Conservation (phyloP, 2,888 invertebrate genomes). For the Coelopa pilipes region DNA sequence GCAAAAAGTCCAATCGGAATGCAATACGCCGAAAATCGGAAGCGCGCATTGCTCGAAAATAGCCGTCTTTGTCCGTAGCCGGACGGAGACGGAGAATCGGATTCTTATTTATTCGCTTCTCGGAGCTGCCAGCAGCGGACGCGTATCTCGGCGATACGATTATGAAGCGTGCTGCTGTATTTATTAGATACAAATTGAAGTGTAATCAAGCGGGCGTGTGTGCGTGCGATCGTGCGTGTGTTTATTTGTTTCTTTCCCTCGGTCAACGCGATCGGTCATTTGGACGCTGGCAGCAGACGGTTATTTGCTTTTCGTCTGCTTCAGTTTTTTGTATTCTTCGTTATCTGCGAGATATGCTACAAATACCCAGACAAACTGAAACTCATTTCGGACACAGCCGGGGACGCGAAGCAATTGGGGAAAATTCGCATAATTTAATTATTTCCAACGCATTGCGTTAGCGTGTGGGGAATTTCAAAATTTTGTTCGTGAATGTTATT, state of each 20-base stretch:
- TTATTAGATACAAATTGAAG: conserved; percentile 26
- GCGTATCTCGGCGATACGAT: not conserved
- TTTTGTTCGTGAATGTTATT: not conserved
- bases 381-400: not conserved
- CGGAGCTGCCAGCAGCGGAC: too few relatives aligned
- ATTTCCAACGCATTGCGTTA: not conserved
- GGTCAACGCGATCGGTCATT: conserved; percentile 4
- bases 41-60: too few relatives aligned
- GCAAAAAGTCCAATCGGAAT: too few relatives aligned
- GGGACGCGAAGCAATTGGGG: too few relatives aligned
- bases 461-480: conserved; percentile 4
- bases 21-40: too few relatives aligned
- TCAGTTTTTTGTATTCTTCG: not conserved
- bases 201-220: conserved; percentile 6
- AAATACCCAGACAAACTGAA: not conserved
- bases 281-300: not conserved
- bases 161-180: not conserved
- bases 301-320: not conserved
- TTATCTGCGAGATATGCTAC: not conserved
- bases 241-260: not conserved
- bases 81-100: too few relatives aligned
- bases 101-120: too few relatives aligned
- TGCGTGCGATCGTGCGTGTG: not conserved
- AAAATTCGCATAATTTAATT: too few relatives aligned
- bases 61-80: too few relatives aligned